Evolutionary conservation across 2,797 vertebrate species (phyloP), one percentile per base, ranked within the genome.

Genomic region (Trachurus trachurus): DNA sequence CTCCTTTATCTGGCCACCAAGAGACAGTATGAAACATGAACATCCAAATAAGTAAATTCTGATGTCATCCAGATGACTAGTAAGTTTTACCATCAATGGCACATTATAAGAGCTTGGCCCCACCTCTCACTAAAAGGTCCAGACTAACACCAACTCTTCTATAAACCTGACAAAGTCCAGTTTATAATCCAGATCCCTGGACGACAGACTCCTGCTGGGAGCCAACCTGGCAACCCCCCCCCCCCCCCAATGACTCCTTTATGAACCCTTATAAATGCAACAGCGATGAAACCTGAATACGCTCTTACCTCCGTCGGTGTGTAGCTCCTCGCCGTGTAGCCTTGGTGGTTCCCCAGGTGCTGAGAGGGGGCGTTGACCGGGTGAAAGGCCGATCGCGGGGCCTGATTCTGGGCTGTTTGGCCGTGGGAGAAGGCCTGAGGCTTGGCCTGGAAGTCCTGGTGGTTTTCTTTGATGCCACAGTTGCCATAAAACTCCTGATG

Each of bases 271-370:
- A 61, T 39, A 66, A 74, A 83, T 8, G 17, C 44, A 37, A 34
- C 31, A 34, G 31, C 6, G 31, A 34, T 34, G 31, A 34, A 34
- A 34, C 5, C 31, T 34, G 31, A 34, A 34, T 34, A 34, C 12
- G 26, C 16, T 40, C 83, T 92, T 74, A 95, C 96, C 94, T 96
- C 94, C 72, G 90, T 87, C 15, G 92, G 89, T 0, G 90, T 93
- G 87, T 79, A 87, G 81, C 91, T 93, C 75, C 90, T 85, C 1
- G 63, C 49, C 2, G 78, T 61, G 84, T 80, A 80, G 47, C 81
- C 88, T 57, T 81, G 80, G 47, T 81, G 89, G 71, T 60, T 78
- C 50, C 92, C 89, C 44, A 50, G 63, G 21, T 58, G 80, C 59
- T 81, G 86, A 1, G 74, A 61, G 2, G 81, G 22, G 42, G 53